Percentiles rank a stretch among this genome's conserved stretches.
Conservation (phyloP, 2,113 vertebrate species). For the Oncorhynchus masou region DNA sequence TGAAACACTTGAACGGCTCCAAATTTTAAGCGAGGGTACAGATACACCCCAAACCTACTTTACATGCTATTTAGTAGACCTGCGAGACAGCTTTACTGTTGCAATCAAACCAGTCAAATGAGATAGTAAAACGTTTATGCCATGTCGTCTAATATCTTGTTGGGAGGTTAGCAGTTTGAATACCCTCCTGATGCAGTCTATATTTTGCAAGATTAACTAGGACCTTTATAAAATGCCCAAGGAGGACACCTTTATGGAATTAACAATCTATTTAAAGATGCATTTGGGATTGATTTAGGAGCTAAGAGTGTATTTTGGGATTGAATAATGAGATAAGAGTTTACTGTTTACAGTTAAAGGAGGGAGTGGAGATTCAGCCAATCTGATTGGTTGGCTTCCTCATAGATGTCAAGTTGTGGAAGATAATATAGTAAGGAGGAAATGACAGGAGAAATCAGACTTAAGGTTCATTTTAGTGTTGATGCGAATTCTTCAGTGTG, state of each 20-base stretch:
- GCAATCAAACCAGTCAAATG: constrained; percentile 31
- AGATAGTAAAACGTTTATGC: constrained; percentile 22
- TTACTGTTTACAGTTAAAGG: neutral
- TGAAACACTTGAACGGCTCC: neutral
- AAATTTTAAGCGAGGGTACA: neutral
- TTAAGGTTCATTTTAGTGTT: neutral
- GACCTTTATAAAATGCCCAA: neutral
- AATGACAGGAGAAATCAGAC: neutral
- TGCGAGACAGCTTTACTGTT: constrained; percentile 18
- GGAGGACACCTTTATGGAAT: neutral
- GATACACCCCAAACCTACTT: neutral
- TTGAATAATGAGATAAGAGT: neutral
- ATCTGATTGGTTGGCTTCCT: neutral
- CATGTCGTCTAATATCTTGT: constrained; percentile 22
- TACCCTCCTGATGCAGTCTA: constrained; percentile 1
- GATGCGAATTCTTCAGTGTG: neutral
- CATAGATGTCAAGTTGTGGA: neutral
- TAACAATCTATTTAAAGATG: neutral
- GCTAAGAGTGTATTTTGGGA: neutral
- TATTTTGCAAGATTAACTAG: constrained; percentile 7
- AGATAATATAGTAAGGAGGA: neutral
- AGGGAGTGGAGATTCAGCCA: neutral
- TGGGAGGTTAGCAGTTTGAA: constrained; percentile 20
- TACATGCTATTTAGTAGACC: constrained; percentile 8
- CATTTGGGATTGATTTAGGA: neutral